A percentile compares a stretch with the other conserved stretches of the same genome.
These are phyloP conservation scores for Dinomys branickii DNA, from an alignment of 2,113 vertebrate genomes.

Conservation along the genomic window DNA sequence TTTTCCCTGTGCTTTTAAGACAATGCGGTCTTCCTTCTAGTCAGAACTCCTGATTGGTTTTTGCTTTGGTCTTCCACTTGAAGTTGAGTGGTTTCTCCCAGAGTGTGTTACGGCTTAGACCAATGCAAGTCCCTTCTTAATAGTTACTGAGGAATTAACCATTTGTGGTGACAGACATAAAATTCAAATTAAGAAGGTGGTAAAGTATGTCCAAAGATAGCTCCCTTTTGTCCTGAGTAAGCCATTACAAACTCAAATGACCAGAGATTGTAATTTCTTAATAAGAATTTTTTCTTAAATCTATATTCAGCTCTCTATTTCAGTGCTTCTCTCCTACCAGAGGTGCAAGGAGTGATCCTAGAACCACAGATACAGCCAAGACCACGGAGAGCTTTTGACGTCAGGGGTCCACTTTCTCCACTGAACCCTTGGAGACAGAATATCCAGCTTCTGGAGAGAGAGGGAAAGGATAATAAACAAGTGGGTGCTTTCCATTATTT, in stretches of 20 bases:
- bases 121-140: constrained; percentile 58
- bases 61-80: constrained; percentile 67
- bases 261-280: constrained; percentile 82
- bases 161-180: constrained; percentile 67
- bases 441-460: constrained; percentile 84
- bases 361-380: constrained; percentile 84
- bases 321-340: constrained; percentile 84
- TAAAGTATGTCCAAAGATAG: constrained; percentile 59
- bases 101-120: constrained; percentile 70
- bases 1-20: constrained; percentile 66
- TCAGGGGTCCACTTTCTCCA: constrained; percentile 83
- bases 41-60: constrained; percentile 55
- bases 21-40: constrained; percentile 53
- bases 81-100: constrained; percentile 68
- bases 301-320: constrained; percentile 85
- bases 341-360: constrained; percentile 84
- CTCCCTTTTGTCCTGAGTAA: constrained; percentile 76
- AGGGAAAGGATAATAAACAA: constrained; percentile 84
- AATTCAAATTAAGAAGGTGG: constrained; percentile 62
- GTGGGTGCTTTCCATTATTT: constrained; percentile 85
- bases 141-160: constrained; percentile 66
- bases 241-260: constrained; percentile 82
- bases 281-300: constrained; percentile 83
- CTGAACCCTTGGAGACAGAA: constrained; percentile 83
- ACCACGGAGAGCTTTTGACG: constrained; percentile 85